These are phyloP conservation scores for Prinia subflava DNA, from an alignment of 2,113 vertebrate species.

Conservation along the genomic window DNA sequence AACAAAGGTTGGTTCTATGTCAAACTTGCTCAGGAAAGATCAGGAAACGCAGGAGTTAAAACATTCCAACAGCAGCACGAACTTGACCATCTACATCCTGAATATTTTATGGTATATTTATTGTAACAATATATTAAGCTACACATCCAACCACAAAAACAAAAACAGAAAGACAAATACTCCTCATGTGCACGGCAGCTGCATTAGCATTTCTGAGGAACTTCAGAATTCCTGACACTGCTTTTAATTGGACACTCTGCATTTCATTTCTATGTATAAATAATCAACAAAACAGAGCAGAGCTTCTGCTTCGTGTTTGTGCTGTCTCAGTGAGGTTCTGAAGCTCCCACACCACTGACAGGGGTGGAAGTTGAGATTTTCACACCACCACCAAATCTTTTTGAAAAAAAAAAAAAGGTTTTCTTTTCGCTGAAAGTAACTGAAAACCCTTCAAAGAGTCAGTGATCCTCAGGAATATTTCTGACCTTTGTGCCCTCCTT, in stretches of 20 bases:
- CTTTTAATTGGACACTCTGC: neutral
- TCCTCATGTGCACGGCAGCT: conserved; percentile 37
- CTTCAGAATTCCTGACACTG: neutral
- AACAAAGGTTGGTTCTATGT: neutral
- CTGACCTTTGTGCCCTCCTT: neutral
- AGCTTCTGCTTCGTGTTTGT: neutral
- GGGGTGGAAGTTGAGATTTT: neutral
- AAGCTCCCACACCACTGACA: neutral
- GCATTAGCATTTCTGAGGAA: conserved; percentile 21
- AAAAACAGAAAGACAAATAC: conserved; percentile 46
- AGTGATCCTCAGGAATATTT: neutral
- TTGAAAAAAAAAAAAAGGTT: neutral
- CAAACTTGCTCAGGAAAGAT: neutral
- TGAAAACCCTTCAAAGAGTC: neutral
- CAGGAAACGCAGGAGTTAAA: conserved; percentile 38
- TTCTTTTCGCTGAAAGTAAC: neutral
- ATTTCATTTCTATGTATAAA: neutral
- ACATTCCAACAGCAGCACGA: conserved; percentile 1
- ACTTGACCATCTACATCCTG: conserved; percentile 42
- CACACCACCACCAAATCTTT: neutral
- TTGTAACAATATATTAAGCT: conserved; percentile 57
- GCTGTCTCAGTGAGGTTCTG: neutral
- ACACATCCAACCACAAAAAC: conserved; percentile 54
- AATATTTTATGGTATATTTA: conserved; percentile 59
- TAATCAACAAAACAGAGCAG: neutral